Evolutionary conservation across 2,113 vertebrate genomes (phyloP).

Genomic region (Danio rerio): GRCz12tu NC_133195.1:5108001-5108500

Average conservation of each 20-base stretch:
- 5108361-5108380: constrained; percentile 88
- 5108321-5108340: constrained; percentile 88
- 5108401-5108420: not conserved
- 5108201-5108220: constrained; percentile 85
- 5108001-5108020: too few relatives aligned
- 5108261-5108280: constrained; percentile 89
- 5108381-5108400: constrained; percentile 13
- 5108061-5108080: too few relatives aligned
- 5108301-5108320: constrained; percentile 85
- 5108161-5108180: constrained; percentile 88
- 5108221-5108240: constrained; percentile 88
- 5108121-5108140: constrained; percentile 86
- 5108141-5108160: constrained; percentile 90
- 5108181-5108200: constrained; percentile 86
- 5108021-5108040: not conserved
- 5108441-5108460: too few relatives aligned
- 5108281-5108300: constrained; percentile 90
- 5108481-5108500: too few relatives aligned
- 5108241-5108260: constrained; percentile 92
- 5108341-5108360: constrained; percentile 94
- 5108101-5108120: constrained; percentile 22
- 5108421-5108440: not conserved
- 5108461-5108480: too few relatives aligned
- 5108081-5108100: too few relatives aligned
- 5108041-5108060: too few relatives aligned